Evolutionary conservation across 1,140 invertebrate genomes (phyloP), one percentile per base, ranked within the genome.

Genomic region (Ridgeia piscesae): DNA sequence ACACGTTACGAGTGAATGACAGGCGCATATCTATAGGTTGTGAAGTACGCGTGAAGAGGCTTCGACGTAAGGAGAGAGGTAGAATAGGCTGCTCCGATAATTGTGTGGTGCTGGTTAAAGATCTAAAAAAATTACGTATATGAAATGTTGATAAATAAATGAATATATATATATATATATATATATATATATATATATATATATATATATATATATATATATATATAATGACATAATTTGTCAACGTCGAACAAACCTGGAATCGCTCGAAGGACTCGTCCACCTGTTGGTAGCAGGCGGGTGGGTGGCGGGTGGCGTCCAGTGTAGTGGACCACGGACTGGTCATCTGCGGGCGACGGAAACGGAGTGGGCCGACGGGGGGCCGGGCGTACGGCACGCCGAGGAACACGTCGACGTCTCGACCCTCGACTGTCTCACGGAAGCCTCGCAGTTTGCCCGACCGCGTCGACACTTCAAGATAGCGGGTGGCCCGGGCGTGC

Each of bases 301-400:
- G 98, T 33, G 98, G 98, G 94, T 97, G 97, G 34, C 90, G 33
- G 48, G 48, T 94, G n/a, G 93, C 92, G 14, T 93, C 89, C 6
- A 50, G 42, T 14, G 92, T 91, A n/a, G 50, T 91, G 1, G 91
- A 34, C 94, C 94, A 94, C 6, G 92, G 93, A 91, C 91, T 88
- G 33, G 92, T 94, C 4, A 98, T 98, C 93, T 97, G 96, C 6
- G 98, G 98, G 95, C 98, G 98, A 91, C 98, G 97, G 96, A 99
- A 99, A 93, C 98, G 97, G 89, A 98, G 96, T 92, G 97, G 97
- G 95, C 98, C 98, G 58, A 98, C 92, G 1, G 98, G 98, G 95
- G 98, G 98, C 95, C 98, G 97, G 91, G 98, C 98, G 95, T 98
- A 98, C 6, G 98, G 98, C 92, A 98, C 98, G n/a, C 98, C 98